Conservation (phyloP, 2,888 invertebrate genomes). For the Calameuta filiformis region DNA sequence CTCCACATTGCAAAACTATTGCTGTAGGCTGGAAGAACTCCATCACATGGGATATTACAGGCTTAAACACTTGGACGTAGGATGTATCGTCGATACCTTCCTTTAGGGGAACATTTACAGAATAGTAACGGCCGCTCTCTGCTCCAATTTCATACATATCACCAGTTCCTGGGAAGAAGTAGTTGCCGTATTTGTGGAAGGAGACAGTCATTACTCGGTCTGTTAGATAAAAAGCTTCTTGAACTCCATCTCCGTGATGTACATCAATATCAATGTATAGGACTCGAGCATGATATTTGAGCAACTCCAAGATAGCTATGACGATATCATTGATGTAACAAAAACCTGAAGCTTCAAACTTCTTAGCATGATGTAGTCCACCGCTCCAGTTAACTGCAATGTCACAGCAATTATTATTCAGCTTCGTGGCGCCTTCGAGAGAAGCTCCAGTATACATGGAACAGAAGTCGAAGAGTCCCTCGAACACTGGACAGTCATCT, state of each 20-base stretch:
- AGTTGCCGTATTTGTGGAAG: constrained; percentile 98
- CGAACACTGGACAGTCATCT: constrained; percentile 96
- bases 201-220: constrained; percentile 99
- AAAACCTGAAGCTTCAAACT: constrained; percentile 98
- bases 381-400: constrained; percentile 99
- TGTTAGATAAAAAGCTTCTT: constrained; percentile 97
- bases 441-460: constrained; percentile 99
- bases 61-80: constrained; percentile 94
- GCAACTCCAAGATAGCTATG: constrained; percentile 92
- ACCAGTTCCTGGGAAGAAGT: constrained; percentile 98
- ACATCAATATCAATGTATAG: constrained; percentile 99
- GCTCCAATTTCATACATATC: constrained; percentile 99
- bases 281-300: constrained; percentile 94
- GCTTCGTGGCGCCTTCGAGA: constrained; percentile 94
- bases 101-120: constrained; percentile 97
- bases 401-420: constrained; percentile 95
- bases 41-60: constrained; percentile 93
- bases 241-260: constrained; percentile 96
- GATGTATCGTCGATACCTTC: constrained; percentile 97
- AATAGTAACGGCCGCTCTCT: constrained; percentile 95
- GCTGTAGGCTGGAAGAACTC: constrained; percentile 96
- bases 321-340: constrained; percentile 99
- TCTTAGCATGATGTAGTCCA: constrained; percentile 98
- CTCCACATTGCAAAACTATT: constrained; percentile 97
- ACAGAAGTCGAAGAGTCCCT: constrained; percentile 98